Evolutionary conservation across 2,888 invertebrate genomes (phyloP).

Genomic region (Cloeon dipterum): DNA sequence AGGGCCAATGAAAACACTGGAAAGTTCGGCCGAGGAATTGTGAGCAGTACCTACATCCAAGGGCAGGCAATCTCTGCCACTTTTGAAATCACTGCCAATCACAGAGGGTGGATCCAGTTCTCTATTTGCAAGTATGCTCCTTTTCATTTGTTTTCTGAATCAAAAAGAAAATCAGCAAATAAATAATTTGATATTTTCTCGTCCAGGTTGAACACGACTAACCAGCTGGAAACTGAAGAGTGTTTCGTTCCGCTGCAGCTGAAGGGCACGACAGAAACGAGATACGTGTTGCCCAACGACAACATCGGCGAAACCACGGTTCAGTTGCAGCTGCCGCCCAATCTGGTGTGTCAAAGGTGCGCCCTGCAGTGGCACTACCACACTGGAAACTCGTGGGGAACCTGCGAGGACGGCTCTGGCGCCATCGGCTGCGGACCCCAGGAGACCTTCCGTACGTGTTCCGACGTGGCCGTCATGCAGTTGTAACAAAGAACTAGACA

Average conservation of each 20-base stretch:
- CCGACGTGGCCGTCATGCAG: constrained; percentile 18
- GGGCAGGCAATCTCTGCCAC: constrained; percentile 14
- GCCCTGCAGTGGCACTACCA: constrained; percentile 29
- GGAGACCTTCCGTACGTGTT: constrained; percentile 26
- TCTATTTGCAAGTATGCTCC: constrained; percentile 24
- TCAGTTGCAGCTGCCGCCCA: constrained; percentile 18
- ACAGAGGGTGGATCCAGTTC: constrained; percentile 24
- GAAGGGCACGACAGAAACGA: constrained; percentile 13
- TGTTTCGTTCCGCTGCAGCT: constrained; percentile 22
- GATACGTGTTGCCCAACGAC: constrained; percentile 11
- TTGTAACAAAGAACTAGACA: too few relatives aligned
- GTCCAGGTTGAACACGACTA: constrained; percentile 15
- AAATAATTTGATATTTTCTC: too few relatives aligned
- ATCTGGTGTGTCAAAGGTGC: constrained; percentile 25
- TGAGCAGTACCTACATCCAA: constrained; percentile 12
- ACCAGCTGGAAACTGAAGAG: constrained; percentile 22
- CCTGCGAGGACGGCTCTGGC: constrained; percentile 17
- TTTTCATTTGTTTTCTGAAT: too few relatives aligned
- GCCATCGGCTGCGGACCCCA: constrained; percentile 24
- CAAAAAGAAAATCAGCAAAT: too few relatives aligned
- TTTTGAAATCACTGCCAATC: constrained; percentile 22
- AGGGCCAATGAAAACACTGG: constrained; percentile 29
- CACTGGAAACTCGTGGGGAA: constrained; percentile 25
- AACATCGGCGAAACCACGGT: constrained; percentile 11
- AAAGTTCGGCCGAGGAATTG: constrained; percentile 8